A percentile compares a stretch with the other conserved stretches of the same genome.
Conservation (phyloP, 2,113 vertebrate genomes). For the Pavo muticus region DNA sequence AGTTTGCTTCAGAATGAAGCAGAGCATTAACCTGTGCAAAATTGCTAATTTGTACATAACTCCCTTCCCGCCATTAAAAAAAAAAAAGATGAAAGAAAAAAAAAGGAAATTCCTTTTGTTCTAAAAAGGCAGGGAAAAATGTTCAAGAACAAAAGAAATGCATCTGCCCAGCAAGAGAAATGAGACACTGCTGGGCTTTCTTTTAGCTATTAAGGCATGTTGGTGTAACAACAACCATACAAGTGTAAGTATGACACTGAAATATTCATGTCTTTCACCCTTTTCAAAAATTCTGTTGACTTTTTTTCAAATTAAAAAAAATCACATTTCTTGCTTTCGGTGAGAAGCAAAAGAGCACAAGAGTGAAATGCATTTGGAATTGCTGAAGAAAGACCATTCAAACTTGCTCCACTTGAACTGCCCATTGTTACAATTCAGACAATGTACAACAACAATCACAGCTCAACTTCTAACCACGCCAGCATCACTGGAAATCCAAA, state of each 20-base stretch:
- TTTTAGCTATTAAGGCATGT: conserved; percentile 43
- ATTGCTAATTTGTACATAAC: conserved; percentile 65
- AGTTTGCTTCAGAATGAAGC: conserved; percentile 75
- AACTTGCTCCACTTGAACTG: conserved; percentile 73
- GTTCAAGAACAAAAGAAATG: conserved; percentile 78
- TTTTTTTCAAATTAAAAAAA: background rate
- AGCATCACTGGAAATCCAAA: conserved; percentile 51
- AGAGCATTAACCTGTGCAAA: conserved; percentile 68
- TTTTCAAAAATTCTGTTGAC: background rate
- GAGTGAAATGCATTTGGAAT: conserved; percentile 60
- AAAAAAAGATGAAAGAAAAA: background rate
- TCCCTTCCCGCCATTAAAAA: background rate
- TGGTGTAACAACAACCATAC: background rate
- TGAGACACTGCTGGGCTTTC: conserved; percentile 26
- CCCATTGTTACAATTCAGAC: conserved; percentile 55
- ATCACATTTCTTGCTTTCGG: background rate
- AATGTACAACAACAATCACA: conserved; percentile 32
- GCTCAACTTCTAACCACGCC: conserved; percentile 43
- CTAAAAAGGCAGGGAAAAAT: conserved; percentile 60
- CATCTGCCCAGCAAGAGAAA: conserved; percentile 48
- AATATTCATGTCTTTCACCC: background rate
- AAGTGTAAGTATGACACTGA: background rate
- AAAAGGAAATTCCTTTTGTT: conserved; percentile 67
- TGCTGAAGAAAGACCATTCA: conserved; percentile 70
- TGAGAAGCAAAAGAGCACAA: background rate